Percentiles rank a stretch among this genome's conserved stretches.
Conservation (phyloP, 2,113 vertebrate species). For the Antennarius striatus region DNA sequence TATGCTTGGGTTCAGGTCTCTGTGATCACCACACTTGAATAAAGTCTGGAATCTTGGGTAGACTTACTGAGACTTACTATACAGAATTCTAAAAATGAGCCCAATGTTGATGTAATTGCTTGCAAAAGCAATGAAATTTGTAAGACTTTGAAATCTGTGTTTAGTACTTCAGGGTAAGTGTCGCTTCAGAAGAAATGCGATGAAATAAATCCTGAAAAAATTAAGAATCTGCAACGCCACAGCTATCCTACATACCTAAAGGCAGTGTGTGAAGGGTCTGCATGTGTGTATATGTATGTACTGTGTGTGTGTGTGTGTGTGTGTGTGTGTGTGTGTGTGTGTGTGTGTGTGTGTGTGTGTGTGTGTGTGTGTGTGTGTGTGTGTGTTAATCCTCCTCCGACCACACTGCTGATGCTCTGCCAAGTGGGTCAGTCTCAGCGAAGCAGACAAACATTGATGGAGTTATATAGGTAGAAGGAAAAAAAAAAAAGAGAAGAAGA, state of each 20-base stretch:
- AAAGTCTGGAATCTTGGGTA: no score
- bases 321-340: conserved; percentile 21
- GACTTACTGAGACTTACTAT: no score
- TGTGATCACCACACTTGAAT: no score
- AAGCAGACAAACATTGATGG: conserved; percentile 39
- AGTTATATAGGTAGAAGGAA: conserved; percentile 35
- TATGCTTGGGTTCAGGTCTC: no score
- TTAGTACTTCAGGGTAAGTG: neutral
- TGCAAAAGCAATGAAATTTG: neutral
- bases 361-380: conserved; percentile 20
- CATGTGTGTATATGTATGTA: neutral
- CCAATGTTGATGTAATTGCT: no score
- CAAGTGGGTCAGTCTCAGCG: conserved; percentile 64
- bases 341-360: conserved; percentile 10
- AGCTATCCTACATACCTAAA: conserved; percentile 22
- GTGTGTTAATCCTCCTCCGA: conserved; percentile 25
- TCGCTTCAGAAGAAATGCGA: conserved; percentile 3
- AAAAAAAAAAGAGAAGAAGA: conserved; percentile 10
- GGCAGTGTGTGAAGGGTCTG: conserved; percentile 3
- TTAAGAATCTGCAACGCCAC: conserved; percentile 8
- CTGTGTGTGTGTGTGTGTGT: conserved; percentile 10
- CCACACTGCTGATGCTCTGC: conserved; percentile 37
- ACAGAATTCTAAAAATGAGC: no score
- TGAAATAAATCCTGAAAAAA: conserved; percentile 10
- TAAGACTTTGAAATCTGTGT: neutral